These are phyloP conservation scores for Smutsia gigantea DNA, from an alignment of 2,797 vertebrate species.

Conservation along the genomic window DNA sequence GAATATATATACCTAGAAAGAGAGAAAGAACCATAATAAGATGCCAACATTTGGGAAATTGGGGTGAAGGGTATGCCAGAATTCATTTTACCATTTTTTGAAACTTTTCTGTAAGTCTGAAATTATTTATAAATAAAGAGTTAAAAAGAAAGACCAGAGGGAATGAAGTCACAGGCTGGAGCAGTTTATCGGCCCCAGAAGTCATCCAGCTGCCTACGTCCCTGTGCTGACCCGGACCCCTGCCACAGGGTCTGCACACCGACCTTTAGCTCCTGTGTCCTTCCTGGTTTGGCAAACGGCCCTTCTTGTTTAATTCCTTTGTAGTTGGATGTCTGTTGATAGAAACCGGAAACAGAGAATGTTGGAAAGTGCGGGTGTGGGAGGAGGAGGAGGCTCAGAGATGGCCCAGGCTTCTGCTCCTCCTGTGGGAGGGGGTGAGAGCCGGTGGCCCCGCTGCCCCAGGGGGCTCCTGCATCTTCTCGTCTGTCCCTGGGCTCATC, in stretches of 20 bases:
- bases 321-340: constrained; percentile 47
- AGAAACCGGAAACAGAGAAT: constrained; percentile 28
- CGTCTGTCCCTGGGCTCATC: not conserved
- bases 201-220: too few species aligned
- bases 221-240: not conserved
- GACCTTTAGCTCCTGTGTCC: constrained; percentile 62
- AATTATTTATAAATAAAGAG: not conserved
- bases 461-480: not conserved
- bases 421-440: not conserved
- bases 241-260: not conserved
- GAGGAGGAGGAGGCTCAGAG: not conserved
- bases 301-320: constrained; percentile 55
- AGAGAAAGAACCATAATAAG: not conserved
- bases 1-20: not conserved
- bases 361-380: not conserved
- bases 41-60: not conserved
- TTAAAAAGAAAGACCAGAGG: not conserved
- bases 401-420: not conserved
- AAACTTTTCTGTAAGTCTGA: not conserved
- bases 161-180: not conserved
- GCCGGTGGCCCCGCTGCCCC: too few species aligned
- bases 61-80: not conserved
- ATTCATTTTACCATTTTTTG: not conserved
- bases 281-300: constrained; percentile 20
- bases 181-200: too few species aligned